Evolutionary conservation across 2,888 invertebrate species (phyloP).

Genomic region (Netelia melanura): DNA sequence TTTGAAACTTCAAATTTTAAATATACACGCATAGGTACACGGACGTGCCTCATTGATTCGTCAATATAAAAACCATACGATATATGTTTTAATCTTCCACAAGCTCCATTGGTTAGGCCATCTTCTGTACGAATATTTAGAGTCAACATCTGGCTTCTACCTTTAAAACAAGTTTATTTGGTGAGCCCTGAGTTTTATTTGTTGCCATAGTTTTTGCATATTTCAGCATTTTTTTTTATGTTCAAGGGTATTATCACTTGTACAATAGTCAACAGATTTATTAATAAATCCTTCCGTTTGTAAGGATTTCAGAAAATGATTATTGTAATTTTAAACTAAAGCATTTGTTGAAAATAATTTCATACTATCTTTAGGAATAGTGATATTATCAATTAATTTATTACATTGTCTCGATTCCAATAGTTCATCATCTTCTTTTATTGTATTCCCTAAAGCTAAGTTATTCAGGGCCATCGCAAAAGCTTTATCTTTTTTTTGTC

Average conservation of each 20-base stretch:
- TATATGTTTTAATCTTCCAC: neutral
- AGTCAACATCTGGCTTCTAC: slow-evolving; percentile 9
- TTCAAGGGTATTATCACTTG: slow-evolving; percentile 22
- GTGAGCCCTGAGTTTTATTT: slow-evolving; percentile 44
- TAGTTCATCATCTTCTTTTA: slow-evolving; percentile 20
- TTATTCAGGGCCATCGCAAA: neutral
- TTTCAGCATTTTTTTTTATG: slow-evolving; percentile 45
- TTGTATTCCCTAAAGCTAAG: slow-evolving; percentile 46
- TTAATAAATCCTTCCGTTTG: slow-evolving; percentile 33
- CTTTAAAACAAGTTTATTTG: slow-evolving; percentile 35
- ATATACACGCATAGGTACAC: too few species aligned
- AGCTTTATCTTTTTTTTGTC: too few species aligned
- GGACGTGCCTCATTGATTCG: too few species aligned
- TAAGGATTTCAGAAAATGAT: slow-evolving; percentile 13
- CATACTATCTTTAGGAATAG: slow-evolving; percentile 44
- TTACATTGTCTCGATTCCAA: slow-evolving; percentile 40
- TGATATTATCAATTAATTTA: neutral
- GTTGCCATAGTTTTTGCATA: slow-evolving; percentile 26
- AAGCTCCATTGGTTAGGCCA: slow-evolving; percentile 28
- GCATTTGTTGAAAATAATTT: slow-evolving; percentile 50
- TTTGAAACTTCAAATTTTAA: too few species aligned
- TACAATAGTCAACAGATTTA: slow-evolving; percentile 19
- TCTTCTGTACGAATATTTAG: too few species aligned
- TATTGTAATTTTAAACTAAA: slow-evolving; percentile 47
- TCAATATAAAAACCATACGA: too few species aligned